phyloP scores from a whole-genome alignment of 2,888 invertebrate genomes.

The Stenodera caucasica region DNA sequence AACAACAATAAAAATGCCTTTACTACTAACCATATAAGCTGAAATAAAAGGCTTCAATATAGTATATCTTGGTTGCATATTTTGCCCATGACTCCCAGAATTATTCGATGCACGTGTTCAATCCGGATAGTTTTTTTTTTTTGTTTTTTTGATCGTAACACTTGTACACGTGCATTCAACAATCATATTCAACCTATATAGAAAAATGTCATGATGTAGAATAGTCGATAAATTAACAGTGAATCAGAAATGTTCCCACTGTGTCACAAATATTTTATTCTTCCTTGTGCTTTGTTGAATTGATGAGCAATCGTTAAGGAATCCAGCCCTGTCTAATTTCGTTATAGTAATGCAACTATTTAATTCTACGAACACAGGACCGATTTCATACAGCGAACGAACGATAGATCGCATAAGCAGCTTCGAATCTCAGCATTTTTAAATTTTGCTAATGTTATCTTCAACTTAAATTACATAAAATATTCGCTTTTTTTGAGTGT shows the following conservation, averaged over 20 bases:
- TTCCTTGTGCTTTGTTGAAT: neutral
- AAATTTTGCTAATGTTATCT: no score
- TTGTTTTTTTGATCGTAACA: neutral
- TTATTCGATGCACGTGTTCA: slow-evolving; percentile 29
- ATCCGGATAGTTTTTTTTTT: slow-evolving; percentile 5
- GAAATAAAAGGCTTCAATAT: slow-evolving; percentile 32
- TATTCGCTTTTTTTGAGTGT: no score
- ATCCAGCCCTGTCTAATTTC: slow-evolving; percentile 7
- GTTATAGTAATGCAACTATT: slow-evolving; percentile 9
- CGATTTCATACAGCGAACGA: no score
- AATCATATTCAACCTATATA: neutral
- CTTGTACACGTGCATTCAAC: slow-evolving; percentile 4
- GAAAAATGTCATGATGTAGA: neutral
- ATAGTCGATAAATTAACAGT: neutral
- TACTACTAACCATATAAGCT: slow-evolving; percentile 39
- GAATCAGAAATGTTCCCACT: slow-evolving; percentile 2
- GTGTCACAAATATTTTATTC: neutral
- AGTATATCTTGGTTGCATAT: slow-evolving; percentile 35
- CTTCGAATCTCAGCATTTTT: no score
- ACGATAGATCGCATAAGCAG: no score
- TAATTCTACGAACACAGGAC: neutral
- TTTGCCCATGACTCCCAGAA: slow-evolving; percentile 38
- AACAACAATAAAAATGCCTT: slow-evolving; percentile 42
- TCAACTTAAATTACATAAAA: no score
- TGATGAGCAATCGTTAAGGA: slow-evolving; percentile 1